Evolutionary conservation across 2,113 vertebrate genomes (phyloP).

Genomic region (Mugil cephalus): DNA sequence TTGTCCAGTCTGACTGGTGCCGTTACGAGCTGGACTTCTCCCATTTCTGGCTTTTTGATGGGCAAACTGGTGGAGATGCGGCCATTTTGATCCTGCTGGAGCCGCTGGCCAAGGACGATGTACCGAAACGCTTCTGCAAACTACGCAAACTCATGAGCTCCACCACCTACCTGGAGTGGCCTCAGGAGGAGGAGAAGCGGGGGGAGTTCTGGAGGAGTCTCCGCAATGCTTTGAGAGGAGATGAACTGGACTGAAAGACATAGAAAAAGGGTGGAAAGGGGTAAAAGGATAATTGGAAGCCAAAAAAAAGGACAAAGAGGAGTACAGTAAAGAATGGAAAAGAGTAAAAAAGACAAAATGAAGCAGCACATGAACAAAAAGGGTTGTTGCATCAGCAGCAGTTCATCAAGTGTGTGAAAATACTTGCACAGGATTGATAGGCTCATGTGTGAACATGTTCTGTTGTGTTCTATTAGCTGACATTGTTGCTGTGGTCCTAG

Average conservation of each 20-base stretch:
- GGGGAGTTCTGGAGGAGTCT: constrained; percentile 88
- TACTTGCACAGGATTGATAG: too few relatives aligned
- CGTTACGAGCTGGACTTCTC: constrained; percentile 96
- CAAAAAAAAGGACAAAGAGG: not conserved
- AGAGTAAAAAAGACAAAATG: not conserved
- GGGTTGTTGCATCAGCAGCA: too few relatives aligned
- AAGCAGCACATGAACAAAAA: rapidly evolving
- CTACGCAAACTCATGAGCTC: constrained; percentile 92
- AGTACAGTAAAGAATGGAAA: not conserved
- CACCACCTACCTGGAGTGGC: constrained; percentile 94
- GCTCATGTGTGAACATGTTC: too few relatives aligned
- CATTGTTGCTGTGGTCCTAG: too few relatives aligned
- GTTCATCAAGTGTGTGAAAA: too few relatives aligned
- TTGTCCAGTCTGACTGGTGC: constrained; percentile 94
- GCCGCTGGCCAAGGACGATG: constrained; percentile 85
- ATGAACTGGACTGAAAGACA: constrained; percentile 10
- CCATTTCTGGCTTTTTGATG: constrained; percentile 91
- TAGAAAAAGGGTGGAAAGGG: not conserved
- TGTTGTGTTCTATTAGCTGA: too few relatives aligned
- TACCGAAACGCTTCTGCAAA: constrained; percentile 92
- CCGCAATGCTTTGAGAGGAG: constrained; percentile 79
- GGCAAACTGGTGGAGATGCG: constrained; percentile 75
- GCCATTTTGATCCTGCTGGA: constrained; percentile 90
- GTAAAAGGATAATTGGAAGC: not conserved
- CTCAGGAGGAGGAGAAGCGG: constrained; percentile 75